Evolutionary conservation across 2,797 vertebrate genomes (phyloP).

Genomic region (Pelochelys cantorii): DNA sequence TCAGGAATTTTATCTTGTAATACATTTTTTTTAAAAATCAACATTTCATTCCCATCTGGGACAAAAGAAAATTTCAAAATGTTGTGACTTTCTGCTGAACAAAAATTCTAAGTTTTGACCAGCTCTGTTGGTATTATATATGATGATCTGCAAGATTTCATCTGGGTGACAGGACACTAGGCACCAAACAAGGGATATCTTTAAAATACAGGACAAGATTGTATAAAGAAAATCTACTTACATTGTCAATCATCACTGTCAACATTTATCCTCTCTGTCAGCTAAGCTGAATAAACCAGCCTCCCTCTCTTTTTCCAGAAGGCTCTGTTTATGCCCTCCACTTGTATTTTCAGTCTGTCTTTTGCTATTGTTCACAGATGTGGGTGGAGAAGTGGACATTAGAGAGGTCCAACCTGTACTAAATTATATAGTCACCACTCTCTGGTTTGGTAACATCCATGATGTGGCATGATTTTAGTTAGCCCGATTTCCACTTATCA

Average conservation of each 20-base stretch:
- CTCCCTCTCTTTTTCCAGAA: not conserved
- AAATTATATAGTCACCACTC: too few species aligned
- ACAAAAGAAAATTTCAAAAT: too few species aligned
- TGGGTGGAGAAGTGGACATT: not conserved
- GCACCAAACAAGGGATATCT: not conserved
- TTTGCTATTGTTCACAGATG: not conserved
- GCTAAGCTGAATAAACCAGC: not conserved
- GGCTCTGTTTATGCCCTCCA: not conserved
- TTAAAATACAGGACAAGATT: not conserved
- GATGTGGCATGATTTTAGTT: too few species aligned
- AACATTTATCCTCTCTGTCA: not conserved
- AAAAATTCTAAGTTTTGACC: too few species aligned
- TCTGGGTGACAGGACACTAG: not conserved
- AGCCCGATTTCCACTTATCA: too few species aligned
- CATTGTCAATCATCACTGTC: not conserved
- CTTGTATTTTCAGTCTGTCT: not conserved
- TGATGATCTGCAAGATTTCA: too few species aligned
- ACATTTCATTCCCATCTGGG: too few species aligned
- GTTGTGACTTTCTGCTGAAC: too few species aligned
- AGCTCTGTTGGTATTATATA: too few species aligned
- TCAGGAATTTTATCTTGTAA: too few species aligned
- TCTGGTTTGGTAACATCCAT: too few species aligned
- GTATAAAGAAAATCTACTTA: not conserved
- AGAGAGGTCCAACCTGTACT: not conserved
- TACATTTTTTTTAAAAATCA: too few species aligned